Evolutionary conservation across 2,797 vertebrate genomes (phyloP).

Genomic region (Myoxocephalus aenaeus): DNA sequence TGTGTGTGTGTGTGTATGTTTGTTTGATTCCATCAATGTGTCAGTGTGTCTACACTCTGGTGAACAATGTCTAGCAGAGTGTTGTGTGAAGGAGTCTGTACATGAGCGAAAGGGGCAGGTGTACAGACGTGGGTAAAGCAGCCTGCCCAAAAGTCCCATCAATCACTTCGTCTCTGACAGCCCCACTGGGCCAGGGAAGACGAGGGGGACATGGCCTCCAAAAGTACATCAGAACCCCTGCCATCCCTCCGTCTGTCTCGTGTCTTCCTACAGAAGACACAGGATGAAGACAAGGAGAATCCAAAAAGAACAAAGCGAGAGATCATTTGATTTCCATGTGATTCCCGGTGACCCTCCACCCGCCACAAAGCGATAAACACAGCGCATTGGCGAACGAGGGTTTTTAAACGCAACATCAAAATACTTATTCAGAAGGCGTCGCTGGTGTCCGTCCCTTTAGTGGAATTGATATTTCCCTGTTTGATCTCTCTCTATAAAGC

Average conservation of each 20-base stretch:
- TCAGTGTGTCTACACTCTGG: conserved; percentile 41
- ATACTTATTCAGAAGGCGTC: conserved; percentile 39
- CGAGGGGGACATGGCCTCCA: conserved; percentile 16
- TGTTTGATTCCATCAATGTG: conserved; percentile 59
- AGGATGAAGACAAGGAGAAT: conserved; percentile 12
- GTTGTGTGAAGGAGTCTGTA: conserved; percentile 45
- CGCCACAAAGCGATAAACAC: conserved; percentile 48
- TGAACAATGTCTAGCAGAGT: conserved; percentile 57
- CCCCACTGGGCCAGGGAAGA: conserved; percentile 39
- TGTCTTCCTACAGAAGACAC: conserved; percentile 1
- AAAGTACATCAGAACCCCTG: conserved; percentile 17
- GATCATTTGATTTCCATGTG: not conserved
- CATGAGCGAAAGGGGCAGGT: conserved; percentile 54
- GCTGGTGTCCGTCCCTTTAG: conserved; percentile 41
- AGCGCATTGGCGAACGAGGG: conserved; percentile 17
- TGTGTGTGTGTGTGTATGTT: not conserved
- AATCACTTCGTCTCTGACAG: conserved; percentile 64
- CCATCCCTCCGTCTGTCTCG: conserved; percentile 13
- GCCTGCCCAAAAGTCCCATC: conserved; percentile 49
- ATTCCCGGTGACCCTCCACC: not conserved
- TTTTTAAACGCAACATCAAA: conserved; percentile 25
- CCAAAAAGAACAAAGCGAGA: conserved; percentile 5
- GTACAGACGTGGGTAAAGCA: conserved; percentile 49
- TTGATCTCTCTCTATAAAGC: conserved; percentile 30
- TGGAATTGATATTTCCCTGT: conserved; percentile 27